These are phyloP conservation scores for Pristionchus arcanus DNA, from an alignment of 2,888 invertebrate genomes.

Conservation along the genomic window DNA sequence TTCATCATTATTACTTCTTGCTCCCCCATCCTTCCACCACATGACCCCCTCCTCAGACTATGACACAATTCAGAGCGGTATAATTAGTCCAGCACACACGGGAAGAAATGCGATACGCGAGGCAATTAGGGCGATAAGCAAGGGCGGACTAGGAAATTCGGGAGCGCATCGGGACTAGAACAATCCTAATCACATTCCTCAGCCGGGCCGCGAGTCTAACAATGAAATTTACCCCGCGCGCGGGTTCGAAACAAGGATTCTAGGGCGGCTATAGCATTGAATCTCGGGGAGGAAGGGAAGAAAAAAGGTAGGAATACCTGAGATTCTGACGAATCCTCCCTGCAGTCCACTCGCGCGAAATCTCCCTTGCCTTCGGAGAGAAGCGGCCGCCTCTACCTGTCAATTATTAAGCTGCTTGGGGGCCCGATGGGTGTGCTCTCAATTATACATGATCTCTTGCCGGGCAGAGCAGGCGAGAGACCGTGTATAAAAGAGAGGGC, in stretches of 20 bases:
- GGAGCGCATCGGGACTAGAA: constrained; percentile 43
- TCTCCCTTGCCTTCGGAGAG: constrained; percentile 16
- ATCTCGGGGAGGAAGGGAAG: not conserved
- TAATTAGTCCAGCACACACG: constrained; percentile 10
- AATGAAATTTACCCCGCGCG: constrained; percentile 1
- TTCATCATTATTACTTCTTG: constrained; percentile 36
- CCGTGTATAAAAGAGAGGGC: not conserved
- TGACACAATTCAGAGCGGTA: constrained; percentile 38
- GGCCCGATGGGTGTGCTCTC: not conserved
- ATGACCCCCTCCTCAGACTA: constrained; percentile 46
- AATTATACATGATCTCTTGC: too few relatives aligned
- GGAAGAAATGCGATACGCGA: constrained; percentile 19
- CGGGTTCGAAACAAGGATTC: constrained; percentile 19
- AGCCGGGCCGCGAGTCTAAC: not conserved
- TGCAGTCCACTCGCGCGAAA: not conserved
- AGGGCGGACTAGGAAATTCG: not conserved
- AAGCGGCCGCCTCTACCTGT: constrained; percentile 34
- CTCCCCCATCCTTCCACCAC: constrained; percentile 1
- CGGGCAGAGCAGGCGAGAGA: not conserved
- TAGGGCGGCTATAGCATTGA: constrained; percentile 7
- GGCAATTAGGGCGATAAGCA: not conserved
- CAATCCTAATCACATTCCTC: constrained; percentile 8
- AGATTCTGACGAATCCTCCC: constrained; percentile 2
- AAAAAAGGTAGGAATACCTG: constrained; percentile 27
- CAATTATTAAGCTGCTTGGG: constrained; percentile 40